These are phyloP conservation scores for Equus quagga DNA, from an alignment of 2,113 vertebrate genomes.

Conservation along the genomic window DNA sequence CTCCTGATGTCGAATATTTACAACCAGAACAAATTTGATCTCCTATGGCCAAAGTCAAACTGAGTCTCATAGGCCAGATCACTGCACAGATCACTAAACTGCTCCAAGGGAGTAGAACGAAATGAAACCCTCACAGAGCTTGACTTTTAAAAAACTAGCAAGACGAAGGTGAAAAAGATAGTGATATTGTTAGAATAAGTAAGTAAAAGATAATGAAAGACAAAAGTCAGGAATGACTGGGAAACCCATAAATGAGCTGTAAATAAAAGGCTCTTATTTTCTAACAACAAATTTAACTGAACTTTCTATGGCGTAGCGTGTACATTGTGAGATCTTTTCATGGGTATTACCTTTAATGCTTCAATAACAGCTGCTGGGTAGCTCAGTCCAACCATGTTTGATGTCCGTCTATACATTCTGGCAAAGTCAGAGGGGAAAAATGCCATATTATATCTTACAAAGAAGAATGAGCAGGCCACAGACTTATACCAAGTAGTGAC, in stretches of 20 bases:
- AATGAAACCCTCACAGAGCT: background rate
- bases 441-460: conserved; percentile 39
- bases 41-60: background rate
- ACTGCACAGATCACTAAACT: background rate
- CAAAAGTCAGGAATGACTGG: background rate
- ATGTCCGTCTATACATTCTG: conserved; percentile 99
- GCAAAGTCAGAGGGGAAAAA: conserved; percentile 84
- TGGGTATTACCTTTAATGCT: conserved; percentile 94
- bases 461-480: background rate
- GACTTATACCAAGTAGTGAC: background rate
- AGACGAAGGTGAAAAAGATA: background rate
- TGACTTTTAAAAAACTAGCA: background rate
- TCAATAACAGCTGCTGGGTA: conserved; percentile 97
- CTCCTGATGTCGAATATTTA: background rate
- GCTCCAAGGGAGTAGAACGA: background rate
- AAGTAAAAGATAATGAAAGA: background rate
- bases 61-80: background rate
- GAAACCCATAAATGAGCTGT: background rate
- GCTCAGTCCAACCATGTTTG: conserved; percentile 99
- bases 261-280: background rate
- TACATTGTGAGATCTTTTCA: background rate
- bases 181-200: background rate
- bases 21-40: background rate
- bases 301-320: background rate
- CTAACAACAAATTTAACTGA: background rate